Percentiles rank a stretch among this genome's conserved stretches.
phyloP scores from a whole-genome alignment of 2,113 vertebrate species.

The Mustelus asterias region DNA sequence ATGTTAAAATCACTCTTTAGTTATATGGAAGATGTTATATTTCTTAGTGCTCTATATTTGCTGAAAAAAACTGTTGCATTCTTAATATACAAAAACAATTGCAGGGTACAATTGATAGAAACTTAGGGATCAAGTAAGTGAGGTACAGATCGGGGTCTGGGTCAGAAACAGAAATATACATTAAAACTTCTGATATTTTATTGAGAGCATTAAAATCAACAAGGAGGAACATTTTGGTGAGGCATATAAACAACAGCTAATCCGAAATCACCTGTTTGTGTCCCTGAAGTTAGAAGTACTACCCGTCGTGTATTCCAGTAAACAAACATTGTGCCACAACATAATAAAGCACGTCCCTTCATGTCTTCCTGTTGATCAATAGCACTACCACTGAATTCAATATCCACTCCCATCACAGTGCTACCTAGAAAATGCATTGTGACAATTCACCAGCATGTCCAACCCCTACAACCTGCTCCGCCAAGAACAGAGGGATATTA shows the following conservation, averaged over 20 bases:
- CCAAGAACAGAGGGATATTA: neutral
- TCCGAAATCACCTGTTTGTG: neutral
- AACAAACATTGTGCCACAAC: neutral
- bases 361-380: neutral
- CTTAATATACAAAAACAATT: neutral
- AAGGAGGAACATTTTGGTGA: neutral
- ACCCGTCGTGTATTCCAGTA: neutral
- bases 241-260: neutral
- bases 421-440: neutral
- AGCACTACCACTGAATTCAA: neutral
- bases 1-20: neutral
- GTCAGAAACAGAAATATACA: neutral
- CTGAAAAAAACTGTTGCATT: neutral
- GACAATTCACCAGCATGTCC: neutral
- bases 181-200: neutral
- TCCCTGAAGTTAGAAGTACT: neutral
- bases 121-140: neutral
- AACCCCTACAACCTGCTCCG: neutral
- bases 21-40: neutral
- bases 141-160: neutral
- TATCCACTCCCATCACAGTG: neutral
- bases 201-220: neutral
- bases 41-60: neutral
- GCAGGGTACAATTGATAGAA: neutral
- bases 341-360: neutral